Percentiles rank a stretch among this genome's conserved stretches.
These are phyloP conservation scores for Platycheirus albimanus DNA, from an alignment of 2,888 invertebrate species.

Conservation along the genomic window DNA sequence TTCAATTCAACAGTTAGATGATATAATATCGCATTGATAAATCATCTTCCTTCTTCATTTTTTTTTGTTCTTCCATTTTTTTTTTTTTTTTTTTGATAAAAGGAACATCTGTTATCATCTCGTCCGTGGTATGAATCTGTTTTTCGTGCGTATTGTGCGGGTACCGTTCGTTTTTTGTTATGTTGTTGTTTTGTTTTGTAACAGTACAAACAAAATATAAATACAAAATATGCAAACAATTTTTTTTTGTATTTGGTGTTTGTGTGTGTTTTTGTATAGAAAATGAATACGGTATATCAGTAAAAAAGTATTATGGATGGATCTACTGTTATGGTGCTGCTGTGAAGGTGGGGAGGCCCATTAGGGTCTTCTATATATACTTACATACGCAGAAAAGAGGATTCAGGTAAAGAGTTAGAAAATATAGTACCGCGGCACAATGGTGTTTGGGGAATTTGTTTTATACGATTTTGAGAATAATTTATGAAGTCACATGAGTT, in stretches of 20 bases:
- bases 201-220: slow-evolving; percentile 24
- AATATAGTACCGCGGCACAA: slow-evolving; percentile 2
- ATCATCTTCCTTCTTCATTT: slow-evolving; percentile 58
- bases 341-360: background rate
- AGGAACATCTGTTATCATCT: slow-evolving; percentile 62
- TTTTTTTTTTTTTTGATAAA: slow-evolving; percentile 28
- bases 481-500: slow-evolving; percentile 72
- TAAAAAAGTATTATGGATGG: background rate
- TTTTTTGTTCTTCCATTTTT: too few relatives aligned
- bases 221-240: slow-evolving; percentile 24
- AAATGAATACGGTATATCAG: slow-evolving; percentile 7
- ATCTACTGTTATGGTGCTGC: slow-evolving; percentile 28
- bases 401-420: slow-evolving; percentile 47
- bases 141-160: slow-evolving; percentile 46
- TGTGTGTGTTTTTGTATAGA: slow-evolving; percentile 27
- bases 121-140: slow-evolving; percentile 52
- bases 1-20: slow-evolving; percentile 68
- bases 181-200: slow-evolving; percentile 8
- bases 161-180: slow-evolving; percentile 4
- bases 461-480: slow-evolving; percentile 63
- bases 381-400: slow-evolving; percentile 9
- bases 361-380: background rate
- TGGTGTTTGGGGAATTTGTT: slow-evolving; percentile 52
- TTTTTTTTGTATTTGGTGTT: too few relatives aligned
- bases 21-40: slow-evolving; percentile 67